Base-by-base conservation (phyloP, 2,113 vertebrate genomes). In the Dissostichus mawsoni region DNA sequence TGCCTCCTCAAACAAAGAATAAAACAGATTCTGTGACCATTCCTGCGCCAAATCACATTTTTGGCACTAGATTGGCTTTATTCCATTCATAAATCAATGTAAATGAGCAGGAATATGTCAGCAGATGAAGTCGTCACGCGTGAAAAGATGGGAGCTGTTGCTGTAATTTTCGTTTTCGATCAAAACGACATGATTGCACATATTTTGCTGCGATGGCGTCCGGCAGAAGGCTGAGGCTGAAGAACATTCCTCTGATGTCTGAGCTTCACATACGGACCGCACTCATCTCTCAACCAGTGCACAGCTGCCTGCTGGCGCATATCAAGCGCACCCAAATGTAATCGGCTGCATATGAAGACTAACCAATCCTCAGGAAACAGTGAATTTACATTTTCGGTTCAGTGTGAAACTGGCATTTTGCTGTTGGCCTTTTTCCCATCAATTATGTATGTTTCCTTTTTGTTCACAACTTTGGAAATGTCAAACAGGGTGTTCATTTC, bases 81-180 rank as follows among this genome's bases (percentile, higher is more conserved):
- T 89, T 90, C 87, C 67, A n/a, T 59, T 66, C 64, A 90, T 92
- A 88, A 89, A 90, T 93, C 87, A 88, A 81, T 59, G 56, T 9
- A 91, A 92, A 93, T 89, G 72, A 82, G 72, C 89, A 92, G 91
- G 86, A 94, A 94, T 94, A 94, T 94, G 93, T 94, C 93, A 91
- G 85, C 92, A 67, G 63, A 90, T 68, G 93, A 92, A 89, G 81
- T 92, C 63, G 90, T 95, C 96, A 92, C 75, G 87, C 82, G 85
- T 75, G 78, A 93, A 94, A 95, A 96, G 92, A 95, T 96, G 94
- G 92, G 91, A 94, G 89, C 86, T 93, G 90, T 95, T 87, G 95
- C 94, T 93, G 78, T 93, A 94, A 96, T 95, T 95, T 92, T 87
- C 80, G 53, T 83, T 96, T 95, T 92, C 94, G 95, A 96, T 94